Conservation (phyloP, 1,140 invertebrate genomes). For the Euura saliciscinereae region DNA sequence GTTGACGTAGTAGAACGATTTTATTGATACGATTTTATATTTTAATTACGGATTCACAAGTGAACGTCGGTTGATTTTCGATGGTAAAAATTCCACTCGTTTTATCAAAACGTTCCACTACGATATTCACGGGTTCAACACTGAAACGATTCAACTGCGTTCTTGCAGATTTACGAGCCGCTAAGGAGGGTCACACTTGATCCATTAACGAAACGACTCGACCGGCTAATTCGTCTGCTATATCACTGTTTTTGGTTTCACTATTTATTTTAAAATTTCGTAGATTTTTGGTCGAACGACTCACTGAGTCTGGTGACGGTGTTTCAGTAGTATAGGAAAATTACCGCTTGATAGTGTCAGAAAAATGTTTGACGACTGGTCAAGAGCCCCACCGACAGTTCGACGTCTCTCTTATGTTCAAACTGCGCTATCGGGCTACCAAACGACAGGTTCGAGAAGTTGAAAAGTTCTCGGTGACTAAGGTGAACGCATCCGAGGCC, state of each 20-base stretch:
- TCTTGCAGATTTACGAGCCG: neutral
- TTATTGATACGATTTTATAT: no score
- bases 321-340: neutral
- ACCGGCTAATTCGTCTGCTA: neutral
- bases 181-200: neutral
- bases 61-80: no score
- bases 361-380: neutral
- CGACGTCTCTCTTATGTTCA: neutral
- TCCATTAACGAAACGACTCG: neutral
- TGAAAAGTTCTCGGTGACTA: constrained; percentile 10
- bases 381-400: neutral
- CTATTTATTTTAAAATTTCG: neutral
- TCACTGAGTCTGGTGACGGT: neutral
- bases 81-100: no score
- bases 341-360: neutral
- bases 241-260: neutral
- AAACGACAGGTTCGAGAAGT: constrained; percentile 5
- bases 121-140: neutral
- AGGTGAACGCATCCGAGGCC: constrained; percentile 3
- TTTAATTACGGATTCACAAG: no score
- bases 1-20: neutral
- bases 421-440: neutral
- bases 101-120: no score
- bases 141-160: neutral
- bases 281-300: neutral